Percentiles rank a stretch among this genome's conserved stretches.
phyloP scores from a whole-genome alignment of 2,888 invertebrate species.

The Eurytoma adleriae region DNA sequence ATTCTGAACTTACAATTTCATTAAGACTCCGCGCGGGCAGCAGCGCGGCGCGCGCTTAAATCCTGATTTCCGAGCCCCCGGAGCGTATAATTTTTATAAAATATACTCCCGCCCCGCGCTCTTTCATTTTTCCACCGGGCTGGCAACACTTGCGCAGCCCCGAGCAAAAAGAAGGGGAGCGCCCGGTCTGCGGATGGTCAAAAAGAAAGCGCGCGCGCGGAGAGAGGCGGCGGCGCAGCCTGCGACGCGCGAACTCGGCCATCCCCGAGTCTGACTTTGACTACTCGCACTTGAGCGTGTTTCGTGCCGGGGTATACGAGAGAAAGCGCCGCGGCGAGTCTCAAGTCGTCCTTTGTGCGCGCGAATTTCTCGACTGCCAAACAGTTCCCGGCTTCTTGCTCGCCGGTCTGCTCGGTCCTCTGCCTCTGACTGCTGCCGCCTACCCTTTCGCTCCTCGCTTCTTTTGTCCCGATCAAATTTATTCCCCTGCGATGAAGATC shows the following conservation, averaged over 20 bases:
- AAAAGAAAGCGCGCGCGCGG: background rate
- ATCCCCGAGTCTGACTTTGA: conserved; percentile 50
- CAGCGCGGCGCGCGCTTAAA: background rate
- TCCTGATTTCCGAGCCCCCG: conserved; percentile 16
- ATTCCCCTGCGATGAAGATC: background rate
- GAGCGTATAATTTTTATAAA: conserved; percentile 29
- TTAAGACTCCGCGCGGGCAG: background rate
- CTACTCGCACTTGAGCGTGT: conserved; percentile 49
- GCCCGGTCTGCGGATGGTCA: background rate
- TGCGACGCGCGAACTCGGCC: background rate
- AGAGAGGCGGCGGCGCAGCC: background rate
- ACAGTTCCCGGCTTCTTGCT: conserved; percentile 29
- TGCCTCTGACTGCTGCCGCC: background rate
- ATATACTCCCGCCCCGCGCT: conserved; percentile 14
- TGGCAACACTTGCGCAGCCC: conserved; percentile 16
- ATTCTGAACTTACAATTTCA: conserved; percentile 4
- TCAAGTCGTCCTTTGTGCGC: conserved; percentile 47
- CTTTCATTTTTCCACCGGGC: conserved; percentile 53
- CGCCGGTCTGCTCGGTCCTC: conserved; percentile 28
- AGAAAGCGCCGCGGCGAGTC: conserved; percentile 39
- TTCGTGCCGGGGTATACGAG: conserved; percentile 17
- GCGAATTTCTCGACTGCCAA: background rate
- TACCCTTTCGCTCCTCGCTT: background rate
- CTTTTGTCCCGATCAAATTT: background rate
- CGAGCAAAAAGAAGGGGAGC: conserved; percentile 16